A percentile compares a stretch with the other conserved stretches of the same genome.
These are phyloP conservation scores for Eulemur mongoz DNA, from an alignment of 2,797 vertebrate species.

Conservation along the genomic window DNA sequence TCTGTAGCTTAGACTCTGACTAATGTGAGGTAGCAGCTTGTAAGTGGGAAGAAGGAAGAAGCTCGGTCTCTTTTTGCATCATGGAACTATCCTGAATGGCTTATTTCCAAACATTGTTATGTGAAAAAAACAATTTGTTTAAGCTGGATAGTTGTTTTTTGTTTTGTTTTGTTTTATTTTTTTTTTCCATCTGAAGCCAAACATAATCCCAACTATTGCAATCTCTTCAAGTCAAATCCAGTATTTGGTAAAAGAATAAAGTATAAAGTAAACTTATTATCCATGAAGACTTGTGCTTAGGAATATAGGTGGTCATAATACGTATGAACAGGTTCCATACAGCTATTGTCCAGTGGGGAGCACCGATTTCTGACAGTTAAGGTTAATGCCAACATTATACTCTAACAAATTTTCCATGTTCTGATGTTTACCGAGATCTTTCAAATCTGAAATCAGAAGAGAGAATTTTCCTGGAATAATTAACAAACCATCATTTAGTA, in stretches of 20 bases:
- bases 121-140: not conserved
- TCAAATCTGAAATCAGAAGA: constrained; percentile 14
- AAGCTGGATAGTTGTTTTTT: not conserved
- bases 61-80: not conserved
- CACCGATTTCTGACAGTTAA: not conserved
- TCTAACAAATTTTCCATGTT: not conserved
- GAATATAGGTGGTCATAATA: not conserved
- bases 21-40: not conserved
- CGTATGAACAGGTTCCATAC: not conserved
- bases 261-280: not conserved
- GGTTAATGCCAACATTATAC: not conserved
- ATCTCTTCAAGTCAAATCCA: not conserved
- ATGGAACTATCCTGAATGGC: not conserved
- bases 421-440: not conserved
- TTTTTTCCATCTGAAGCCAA: not conserved
- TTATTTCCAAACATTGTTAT: not conserved
- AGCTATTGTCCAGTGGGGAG: not conserved
- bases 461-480: not conserved
- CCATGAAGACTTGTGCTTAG: not conserved
- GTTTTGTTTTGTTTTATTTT: not conserved
- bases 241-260: not conserved
- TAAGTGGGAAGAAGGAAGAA: not conserved
- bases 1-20: not conserved
- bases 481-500: not conserved
- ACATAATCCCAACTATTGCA: not conserved